Evolutionary conservation across 2,113 vertebrate species (phyloP).

Genomic region (Copsychus sechellarum): DNA sequence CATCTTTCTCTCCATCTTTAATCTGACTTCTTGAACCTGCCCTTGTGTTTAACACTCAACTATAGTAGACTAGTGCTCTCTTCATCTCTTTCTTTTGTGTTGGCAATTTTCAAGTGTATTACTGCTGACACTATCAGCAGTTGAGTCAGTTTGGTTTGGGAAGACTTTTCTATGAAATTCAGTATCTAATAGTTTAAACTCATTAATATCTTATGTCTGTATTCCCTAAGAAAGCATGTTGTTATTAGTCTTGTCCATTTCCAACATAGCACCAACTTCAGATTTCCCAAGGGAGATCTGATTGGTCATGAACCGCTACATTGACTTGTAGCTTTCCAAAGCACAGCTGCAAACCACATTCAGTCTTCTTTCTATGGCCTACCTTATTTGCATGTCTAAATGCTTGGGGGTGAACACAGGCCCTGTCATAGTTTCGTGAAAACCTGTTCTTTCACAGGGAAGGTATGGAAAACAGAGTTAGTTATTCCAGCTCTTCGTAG

Average conservation of each 20-base stretch:
- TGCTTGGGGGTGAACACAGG: not conserved
- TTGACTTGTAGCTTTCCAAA: not conserved
- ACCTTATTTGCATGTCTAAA: not conserved
- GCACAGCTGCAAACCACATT: not conserved
- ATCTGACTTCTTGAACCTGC: not conserved
- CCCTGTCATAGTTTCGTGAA: not conserved
- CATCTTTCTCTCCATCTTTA: not conserved
- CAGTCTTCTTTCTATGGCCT: not conserved
- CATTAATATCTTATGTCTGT: not conserved
- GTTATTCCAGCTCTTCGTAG: not conserved
- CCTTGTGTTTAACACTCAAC: not conserved
- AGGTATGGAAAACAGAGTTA: not conserved
- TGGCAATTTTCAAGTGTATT: not conserved
- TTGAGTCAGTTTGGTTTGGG: not conserved
- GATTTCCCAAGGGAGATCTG: not conserved
- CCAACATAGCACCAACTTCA: not conserved
- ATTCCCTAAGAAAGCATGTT: not conserved
- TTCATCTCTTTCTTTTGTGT: not conserved
- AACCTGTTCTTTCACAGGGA: conserved; percentile 19
- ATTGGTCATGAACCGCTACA: not conserved
- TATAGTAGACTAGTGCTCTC: not conserved
- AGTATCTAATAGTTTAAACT: not conserved
- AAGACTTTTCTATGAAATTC: not conserved
- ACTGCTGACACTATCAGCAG: not conserved
- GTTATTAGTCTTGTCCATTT: not conserved